Evolutionary conservation across 2,797 vertebrate species (phyloP).

Genomic region (Galago senegalensis): DNA sequence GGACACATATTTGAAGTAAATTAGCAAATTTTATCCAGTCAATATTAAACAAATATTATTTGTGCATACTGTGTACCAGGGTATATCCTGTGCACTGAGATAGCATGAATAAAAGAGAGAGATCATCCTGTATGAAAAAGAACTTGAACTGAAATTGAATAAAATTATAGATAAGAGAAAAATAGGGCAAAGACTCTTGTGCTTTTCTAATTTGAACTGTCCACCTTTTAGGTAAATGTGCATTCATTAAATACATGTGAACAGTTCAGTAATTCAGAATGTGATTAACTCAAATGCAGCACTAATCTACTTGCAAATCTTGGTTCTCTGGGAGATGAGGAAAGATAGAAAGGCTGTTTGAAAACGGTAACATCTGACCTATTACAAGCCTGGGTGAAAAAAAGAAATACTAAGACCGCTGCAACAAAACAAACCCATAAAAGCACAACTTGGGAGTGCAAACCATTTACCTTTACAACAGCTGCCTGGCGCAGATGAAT

Average conservation of each 20-base stretch:
- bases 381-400: constrained; percentile 64
- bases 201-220: constrained; percentile 38
- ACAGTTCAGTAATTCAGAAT: constrained; percentile 35
- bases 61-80: background rate
- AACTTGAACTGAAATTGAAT: background rate
- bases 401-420: constrained; percentile 46
- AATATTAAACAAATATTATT: background rate
- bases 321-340: constrained; percentile 53
- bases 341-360: constrained; percentile 63
- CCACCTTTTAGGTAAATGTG: constrained; percentile 54
- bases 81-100: background rate
- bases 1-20: background rate
- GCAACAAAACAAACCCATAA: constrained; percentile 72
- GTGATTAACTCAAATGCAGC: constrained; percentile 66
- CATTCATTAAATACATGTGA: constrained; percentile 44
- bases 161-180: background rate
- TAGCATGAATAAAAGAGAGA: background rate
- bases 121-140: background rate
- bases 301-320: constrained; percentile 67
- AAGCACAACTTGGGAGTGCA: constrained; percentile 56
- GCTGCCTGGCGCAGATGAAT: constrained; percentile 79
- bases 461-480: constrained; percentile 79
- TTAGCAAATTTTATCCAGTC: background rate
- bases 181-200: background rate
- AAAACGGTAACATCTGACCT: constrained; percentile 79